Conservation (phyloP, 2,888 invertebrate species). For the Cerceris ruficornis region DNA sequence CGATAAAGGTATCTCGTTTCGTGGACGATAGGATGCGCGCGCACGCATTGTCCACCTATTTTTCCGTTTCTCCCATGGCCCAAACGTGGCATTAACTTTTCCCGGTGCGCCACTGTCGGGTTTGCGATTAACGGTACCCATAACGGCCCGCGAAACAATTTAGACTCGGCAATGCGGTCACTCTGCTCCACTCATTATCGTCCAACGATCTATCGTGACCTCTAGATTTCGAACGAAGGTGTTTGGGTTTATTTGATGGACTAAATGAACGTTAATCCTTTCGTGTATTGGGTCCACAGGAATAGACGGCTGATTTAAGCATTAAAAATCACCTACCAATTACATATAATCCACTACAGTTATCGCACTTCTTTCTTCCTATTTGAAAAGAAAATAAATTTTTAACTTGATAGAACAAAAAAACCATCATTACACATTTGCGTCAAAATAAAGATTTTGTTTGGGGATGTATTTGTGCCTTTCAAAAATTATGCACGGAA, state of each 20-base stretch:
- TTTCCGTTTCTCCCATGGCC: slow-evolving; percentile 19
- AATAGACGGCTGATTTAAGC: no score
- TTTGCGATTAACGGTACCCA: slow-evolving; percentile 72
- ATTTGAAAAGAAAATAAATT: no score
- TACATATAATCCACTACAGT: no score
- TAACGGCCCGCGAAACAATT: slow-evolving; percentile 73
- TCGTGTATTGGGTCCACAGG: no score
- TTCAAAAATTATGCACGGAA: no score
- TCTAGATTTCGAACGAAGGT: background rate
- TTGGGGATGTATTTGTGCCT: no score
- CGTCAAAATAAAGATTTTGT: no score
- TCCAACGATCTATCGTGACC: slow-evolving; percentile 16
- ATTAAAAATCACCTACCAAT: no score
- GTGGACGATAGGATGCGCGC: background rate
- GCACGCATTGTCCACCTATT: background rate
- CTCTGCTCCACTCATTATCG: slow-evolving; percentile 24
- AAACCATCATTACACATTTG: no score
- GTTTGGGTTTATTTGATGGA: background rate
- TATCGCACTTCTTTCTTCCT: no score
- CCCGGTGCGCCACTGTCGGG: slow-evolving; percentile 17
- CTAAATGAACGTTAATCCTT: no score
- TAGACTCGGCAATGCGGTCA: slow-evolving; percentile 45
- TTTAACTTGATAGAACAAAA: no score
- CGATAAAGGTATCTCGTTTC: background rate
- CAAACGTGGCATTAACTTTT: slow-evolving; percentile 46